Evolutionary conservation across 2,797 vertebrate species (phyloP).

Genomic region (Smutsia temminckii): DNA sequence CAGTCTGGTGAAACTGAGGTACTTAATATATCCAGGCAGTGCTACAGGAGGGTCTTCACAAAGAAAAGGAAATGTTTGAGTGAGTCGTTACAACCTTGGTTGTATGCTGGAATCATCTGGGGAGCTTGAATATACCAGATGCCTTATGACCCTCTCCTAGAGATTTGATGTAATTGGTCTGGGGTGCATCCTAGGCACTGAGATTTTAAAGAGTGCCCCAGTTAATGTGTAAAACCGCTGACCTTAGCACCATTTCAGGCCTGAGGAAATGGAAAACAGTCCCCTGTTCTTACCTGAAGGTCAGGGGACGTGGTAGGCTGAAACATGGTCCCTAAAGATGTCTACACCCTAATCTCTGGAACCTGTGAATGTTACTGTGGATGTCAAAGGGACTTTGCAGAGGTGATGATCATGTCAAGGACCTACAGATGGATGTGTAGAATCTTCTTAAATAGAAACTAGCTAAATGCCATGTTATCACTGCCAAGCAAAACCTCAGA

Average conservation of each 20-base stretch:
- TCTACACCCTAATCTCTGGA: background rate
- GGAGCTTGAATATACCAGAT: background rate
- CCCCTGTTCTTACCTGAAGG: background rate
- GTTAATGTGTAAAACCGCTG: background rate
- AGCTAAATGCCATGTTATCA: slow-evolving; percentile 1
- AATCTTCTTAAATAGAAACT: slow-evolving; percentile 47
- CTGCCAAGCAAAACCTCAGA: background rate
- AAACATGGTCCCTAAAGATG: background rate
- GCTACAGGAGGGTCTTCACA: background rate
- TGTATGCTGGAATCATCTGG: background rate
- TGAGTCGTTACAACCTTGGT: background rate
- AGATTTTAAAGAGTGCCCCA: background rate
- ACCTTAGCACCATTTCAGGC: background rate
- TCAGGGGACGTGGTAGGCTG: background rate
- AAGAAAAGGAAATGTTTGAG: background rate
- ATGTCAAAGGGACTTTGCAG: background rate
- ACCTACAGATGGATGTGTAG: background rate
- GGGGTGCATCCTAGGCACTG: background rate
- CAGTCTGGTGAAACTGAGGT: background rate
- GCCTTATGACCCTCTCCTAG: background rate
- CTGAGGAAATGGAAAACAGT: background rate
- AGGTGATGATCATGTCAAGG: too few species aligned
- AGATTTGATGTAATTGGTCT: background rate
- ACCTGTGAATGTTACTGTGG: background rate
- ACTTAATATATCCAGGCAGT: background rate